Evolutionary conservation across 2,113 vertebrate species (phyloP).

Genomic region (Barnardius zonarius): DNA sequence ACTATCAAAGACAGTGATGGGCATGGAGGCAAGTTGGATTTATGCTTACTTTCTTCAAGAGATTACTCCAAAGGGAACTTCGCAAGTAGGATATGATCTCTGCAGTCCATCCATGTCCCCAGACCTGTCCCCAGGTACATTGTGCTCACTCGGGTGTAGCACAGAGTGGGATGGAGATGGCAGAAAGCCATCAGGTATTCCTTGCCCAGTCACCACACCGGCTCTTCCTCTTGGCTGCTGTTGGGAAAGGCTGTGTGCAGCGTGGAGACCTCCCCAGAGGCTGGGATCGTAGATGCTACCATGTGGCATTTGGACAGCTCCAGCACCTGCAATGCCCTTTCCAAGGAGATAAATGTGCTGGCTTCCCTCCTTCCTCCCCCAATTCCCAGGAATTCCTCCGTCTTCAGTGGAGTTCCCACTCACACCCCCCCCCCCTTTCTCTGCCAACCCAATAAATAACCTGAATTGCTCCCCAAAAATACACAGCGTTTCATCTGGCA

Average conservation of each 20-base stretch:
- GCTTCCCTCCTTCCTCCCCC: background rate
- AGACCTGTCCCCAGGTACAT: background rate
- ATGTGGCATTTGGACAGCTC: background rate
- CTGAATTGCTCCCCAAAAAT: background rate
- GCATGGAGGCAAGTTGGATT: background rate
- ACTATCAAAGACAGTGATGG: background rate
- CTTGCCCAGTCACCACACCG: accelerated
- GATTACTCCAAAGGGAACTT: background rate
- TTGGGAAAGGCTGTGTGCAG: background rate
- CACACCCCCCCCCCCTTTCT: background rate
- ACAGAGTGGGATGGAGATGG: accelerated
- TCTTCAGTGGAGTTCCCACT: background rate
- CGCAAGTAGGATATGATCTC: background rate
- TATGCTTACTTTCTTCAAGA: background rate
- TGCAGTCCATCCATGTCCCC: too few species aligned
- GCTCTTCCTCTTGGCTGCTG: accelerated
- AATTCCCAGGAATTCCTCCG: background rate
- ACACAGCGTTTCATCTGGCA: background rate
- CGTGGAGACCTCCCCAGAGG: background rate
- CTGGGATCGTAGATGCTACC: background rate
- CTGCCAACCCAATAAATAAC: background rate
- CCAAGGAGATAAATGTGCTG: background rate
- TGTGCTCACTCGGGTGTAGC: background rate
- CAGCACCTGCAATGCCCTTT: background rate
- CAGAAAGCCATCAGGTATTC: background rate